Evolutionary conservation across 2,888 invertebrate genomes (phyloP).

Genomic region (Hartigia nigra): DNA sequence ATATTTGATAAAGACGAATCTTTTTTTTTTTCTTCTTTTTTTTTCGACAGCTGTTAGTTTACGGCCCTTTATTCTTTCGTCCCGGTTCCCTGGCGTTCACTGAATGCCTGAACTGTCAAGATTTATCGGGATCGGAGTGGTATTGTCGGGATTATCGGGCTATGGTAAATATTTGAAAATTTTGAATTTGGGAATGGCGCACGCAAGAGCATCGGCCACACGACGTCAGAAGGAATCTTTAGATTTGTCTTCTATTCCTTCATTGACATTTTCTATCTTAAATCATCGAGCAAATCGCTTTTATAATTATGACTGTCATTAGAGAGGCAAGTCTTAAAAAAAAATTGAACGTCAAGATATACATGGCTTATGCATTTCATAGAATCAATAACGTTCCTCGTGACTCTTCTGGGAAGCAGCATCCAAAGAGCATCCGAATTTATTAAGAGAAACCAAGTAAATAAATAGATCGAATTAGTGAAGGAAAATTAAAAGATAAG

Average conservation of each 20-base stretch:
- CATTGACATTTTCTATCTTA: neutral
- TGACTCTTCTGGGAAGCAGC: neutral
- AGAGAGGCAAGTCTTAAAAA: neutral
- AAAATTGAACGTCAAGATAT: neutral
- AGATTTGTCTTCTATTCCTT: neutral
- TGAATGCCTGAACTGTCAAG: conserved; percentile 58
- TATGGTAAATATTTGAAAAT: conserved; percentile 41
- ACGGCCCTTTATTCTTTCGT: conserved; percentile 43
- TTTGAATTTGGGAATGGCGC: conserved; percentile 25
- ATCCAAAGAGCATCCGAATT: neutral
- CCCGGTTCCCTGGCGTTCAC: conserved; percentile 12
- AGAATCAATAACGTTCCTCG: neutral
- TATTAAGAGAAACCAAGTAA: conserved; percentile 4
- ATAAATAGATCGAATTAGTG: neutral
- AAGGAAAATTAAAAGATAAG: conserved; percentile 26
- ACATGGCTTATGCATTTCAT: neutral
- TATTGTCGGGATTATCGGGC: conserved; percentile 15
- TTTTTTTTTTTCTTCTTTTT: neutral
- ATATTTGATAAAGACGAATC: conserved; percentile 1
- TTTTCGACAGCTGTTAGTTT: conserved; percentile 48
- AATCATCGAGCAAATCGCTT: neutral
- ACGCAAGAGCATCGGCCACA: neutral
- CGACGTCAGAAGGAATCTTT: neutral
- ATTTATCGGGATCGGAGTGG: conserved; percentile 13
- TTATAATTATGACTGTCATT: neutral